Evolutionary conservation across 2,113 vertebrate genomes (phyloP), one percentile per base, ranked within the genome.

Genomic region (Lagopus muta): DNA sequence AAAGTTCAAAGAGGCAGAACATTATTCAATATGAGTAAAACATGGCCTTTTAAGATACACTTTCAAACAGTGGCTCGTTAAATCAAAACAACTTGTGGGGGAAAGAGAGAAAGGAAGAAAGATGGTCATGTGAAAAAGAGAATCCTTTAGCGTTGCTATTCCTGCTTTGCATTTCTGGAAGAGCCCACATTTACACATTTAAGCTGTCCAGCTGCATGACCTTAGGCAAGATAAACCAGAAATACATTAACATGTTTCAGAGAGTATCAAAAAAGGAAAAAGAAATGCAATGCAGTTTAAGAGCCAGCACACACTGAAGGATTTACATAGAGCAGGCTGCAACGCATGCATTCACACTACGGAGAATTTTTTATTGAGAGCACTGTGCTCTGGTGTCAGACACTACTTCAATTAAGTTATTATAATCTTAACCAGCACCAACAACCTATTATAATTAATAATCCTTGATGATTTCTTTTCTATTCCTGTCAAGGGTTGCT

Each of bases 1-100:
- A 82, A 71, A 89, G 96, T 97, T 97, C 96, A 95, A 94, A 97
- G 95, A 95, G 62, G 87, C 90, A 82, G 91, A 95, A 96, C 92
- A 79, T 93, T 82, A 95, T 90, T 97, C 91, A 93, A 91, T 77
- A 92, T 10, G 65, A 94, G 94, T 97, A 96, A 97, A 97, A 96
- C 94, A 96, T 0, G 17, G 96, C 50, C 92, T 96, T 96, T 93
- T 92, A 97, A 96, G 96, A 95, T 82, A 78, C 55, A 65, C 77
- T 94, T 96, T 97, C 90, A 95, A 92, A 90, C 45, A 43, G 71
- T 16, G 22, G 65, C 11, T 3, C 2, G 12, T 80, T 87, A 91
- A 74, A 94, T 92, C 90, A 95, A 93, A 96, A 95, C 86, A 89
- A 22, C 69, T 77, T 2, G 0, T 17, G 67, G 27, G 57, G 38